Evolutionary conservation across 2,797 vertebrate genomes (phyloP), one percentile per base, ranked within the genome.

Genomic region (Notolabrus celidotus): DNA sequence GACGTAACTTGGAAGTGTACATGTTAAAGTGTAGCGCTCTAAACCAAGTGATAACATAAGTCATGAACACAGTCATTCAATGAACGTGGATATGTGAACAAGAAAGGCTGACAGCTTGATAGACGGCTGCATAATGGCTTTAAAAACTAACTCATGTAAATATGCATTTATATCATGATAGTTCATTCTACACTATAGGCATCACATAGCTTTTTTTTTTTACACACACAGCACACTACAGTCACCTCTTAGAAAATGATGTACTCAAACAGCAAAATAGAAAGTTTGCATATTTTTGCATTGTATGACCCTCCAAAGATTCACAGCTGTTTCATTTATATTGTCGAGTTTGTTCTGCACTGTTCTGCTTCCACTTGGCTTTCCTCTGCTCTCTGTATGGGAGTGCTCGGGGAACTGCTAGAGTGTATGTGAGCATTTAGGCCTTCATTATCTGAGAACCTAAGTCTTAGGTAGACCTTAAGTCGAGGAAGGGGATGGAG

Each of bases 271-370:
- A 91, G 89, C 90, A 92, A 92, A 93, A 93, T 93, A 94, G 86
- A 94, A 94, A 93, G 92, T 92, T 95, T 95, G 94, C 94, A 95
- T 95, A 94, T 95, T 94, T 94, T 94, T 93, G 92, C 93, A 93
- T 93, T 87, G 80, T 91, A 92, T 94, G 92, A 93, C 88, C 90
- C 88, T 89, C 92, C 86, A 45, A 72, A 77, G 86, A 91, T 92
- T 94, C 93, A 94, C 92, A 94, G 91, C 92, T 89, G 89, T 84
- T 91, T 82, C 72, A 67, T 71, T 82, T 54, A 50, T 67, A 73
- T 85, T 49, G 58, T 88, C 71, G 67, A 39, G 65, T 61, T 52
- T 67, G 57, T 54, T 76, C 67, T 57, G 45, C 22, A 42, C 76
- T 67, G 45, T 61, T 70, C 71, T 80, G 69, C 36, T 70, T 84